Conservation (phyloP, 2,888 invertebrate genomes). For the Amblyteles armatorius region DNA sequence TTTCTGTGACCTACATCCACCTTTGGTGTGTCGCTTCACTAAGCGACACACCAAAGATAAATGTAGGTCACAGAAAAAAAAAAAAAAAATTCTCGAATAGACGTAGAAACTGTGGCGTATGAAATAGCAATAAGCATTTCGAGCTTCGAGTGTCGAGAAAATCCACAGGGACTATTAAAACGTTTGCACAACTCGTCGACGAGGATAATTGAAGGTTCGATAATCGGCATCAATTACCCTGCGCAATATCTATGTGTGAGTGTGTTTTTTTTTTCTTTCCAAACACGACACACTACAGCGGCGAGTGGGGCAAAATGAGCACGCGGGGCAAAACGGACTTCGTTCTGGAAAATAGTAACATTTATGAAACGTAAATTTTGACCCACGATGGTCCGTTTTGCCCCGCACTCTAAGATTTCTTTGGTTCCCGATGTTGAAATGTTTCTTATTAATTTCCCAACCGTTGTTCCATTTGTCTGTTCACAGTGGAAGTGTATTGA, state of each 20-base stretch:
- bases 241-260: constrained; percentile 14
- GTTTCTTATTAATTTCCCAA: constrained; percentile 16
- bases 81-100: neutral
- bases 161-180: constrained; percentile 37
- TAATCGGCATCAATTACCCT: constrained; percentile 36
- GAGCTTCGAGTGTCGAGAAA: constrained; percentile 35
- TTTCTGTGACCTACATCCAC: too few species aligned
- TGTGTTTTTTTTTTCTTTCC: constrained; percentile 43
- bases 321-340: too few species aligned
- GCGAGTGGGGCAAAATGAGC: too few species aligned
- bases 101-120: constrained; percentile 7
- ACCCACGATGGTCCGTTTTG: too few species aligned
- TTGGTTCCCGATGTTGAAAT: neutral
- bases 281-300: neutral
- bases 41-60: neutral
- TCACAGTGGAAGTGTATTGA: constrained; percentile 91
- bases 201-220: constrained; percentile 60
- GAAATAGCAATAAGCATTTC: neutral
- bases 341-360: too few species aligned
- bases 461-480: constrained; percentile 67
- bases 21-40: too few species aligned
- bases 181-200: constrained; percentile 21
- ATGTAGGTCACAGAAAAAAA: constrained; percentile 34
- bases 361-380: too few species aligned
- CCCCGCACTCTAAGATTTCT: neutral